These are phyloP conservation scores for Chalcis sispes DNA, from an alignment of 2,888 invertebrate species.

Conservation along the genomic window DNA sequence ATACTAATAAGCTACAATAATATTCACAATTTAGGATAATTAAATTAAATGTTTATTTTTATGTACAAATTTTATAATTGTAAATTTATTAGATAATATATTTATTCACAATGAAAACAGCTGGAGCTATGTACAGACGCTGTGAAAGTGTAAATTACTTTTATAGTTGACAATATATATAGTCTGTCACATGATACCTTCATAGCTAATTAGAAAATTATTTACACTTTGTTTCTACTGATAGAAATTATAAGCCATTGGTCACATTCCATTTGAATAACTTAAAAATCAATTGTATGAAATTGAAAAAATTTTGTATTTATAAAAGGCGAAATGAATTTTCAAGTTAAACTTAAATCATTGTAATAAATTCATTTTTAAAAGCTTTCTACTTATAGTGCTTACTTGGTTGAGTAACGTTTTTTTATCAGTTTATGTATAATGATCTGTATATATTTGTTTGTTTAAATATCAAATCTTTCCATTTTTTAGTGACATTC, in stretches of 20 bases:
- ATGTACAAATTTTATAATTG: slow-evolving; percentile 55
- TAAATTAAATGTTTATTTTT: slow-evolving; percentile 18
- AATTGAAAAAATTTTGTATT: slow-evolving; percentile 34
- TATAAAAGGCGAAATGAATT: slow-evolving; percentile 44
- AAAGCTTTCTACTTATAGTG: slow-evolving; percentile 40
- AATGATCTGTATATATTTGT: slow-evolving; percentile 25
- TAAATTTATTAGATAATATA: slow-evolving; percentile 55
- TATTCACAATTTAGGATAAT: too few species aligned
- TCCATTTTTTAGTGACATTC: slow-evolving; percentile 13
- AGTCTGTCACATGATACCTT: slow-evolving; percentile 45
- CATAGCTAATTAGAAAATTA: slow-evolving; percentile 53
- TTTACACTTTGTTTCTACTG: slow-evolving; percentile 46
- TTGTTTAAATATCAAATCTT: slow-evolving; percentile 44
- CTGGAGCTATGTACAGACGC: slow-evolving; percentile 53
- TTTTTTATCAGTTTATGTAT: slow-evolving; percentile 29
- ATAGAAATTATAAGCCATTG: slow-evolving; percentile 44
- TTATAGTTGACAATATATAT: slow-evolving; percentile 47
- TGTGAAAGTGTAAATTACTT: slow-evolving; percentile 51
- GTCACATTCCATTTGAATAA: slow-evolving; percentile 1
- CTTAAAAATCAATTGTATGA: slow-evolving; percentile 26
- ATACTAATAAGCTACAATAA: too few species aligned
- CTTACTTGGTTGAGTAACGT: slow-evolving; percentile 32
- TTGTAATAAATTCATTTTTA: slow-evolving; percentile 8
- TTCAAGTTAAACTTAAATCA: slow-evolving; percentile 11
- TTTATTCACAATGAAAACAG: slow-evolving; percentile 55